A percentile compares a stretch with the other conserved stretches of the same genome.
These are phyloP conservation scores for Lordiphosa collinella DNA, from an alignment of 1,140 invertebrate species.

Conservation along the genomic window DNA sequence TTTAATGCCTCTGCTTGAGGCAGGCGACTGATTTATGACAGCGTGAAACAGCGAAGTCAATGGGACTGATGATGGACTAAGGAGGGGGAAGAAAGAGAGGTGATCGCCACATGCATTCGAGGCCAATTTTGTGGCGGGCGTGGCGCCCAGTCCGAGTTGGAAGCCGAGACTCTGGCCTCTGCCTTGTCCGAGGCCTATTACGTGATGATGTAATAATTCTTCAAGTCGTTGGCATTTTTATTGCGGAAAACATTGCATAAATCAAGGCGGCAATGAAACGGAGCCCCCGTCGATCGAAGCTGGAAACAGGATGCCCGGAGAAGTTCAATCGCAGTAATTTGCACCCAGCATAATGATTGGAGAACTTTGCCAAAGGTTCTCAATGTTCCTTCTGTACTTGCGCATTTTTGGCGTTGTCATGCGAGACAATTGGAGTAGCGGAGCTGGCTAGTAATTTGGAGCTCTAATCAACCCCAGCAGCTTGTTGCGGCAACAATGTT, in stretches of 20 bases:
- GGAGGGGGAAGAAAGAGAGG: not conserved
- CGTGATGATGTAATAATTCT: slow-evolving; percentile 76
- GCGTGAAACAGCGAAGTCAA: slow-evolving; percentile 46
- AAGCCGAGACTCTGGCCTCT: slow-evolving; percentile 19
- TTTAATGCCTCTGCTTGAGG: slow-evolving; percentile 54
- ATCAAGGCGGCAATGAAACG: slow-evolving; percentile 71
- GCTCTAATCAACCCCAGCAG: slow-evolving; percentile 39
- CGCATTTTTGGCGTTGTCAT: slow-evolving; percentile 50
- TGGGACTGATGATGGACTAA: slow-evolving; percentile 1
- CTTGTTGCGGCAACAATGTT: slow-evolving; percentile 55
- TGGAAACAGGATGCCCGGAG: slow-evolving; percentile 62
- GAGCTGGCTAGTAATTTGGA: slow-evolving; percentile 33
- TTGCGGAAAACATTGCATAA: slow-evolving; percentile 74
- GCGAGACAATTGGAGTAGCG: slow-evolving; percentile 42
- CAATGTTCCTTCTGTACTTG: slow-evolving; percentile 13
- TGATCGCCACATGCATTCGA: slow-evolving; percentile 25
- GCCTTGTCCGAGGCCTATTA: slow-evolving; percentile 51
- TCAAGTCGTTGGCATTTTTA: slow-evolving; percentile 67
- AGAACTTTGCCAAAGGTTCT: slow-evolving; percentile 25
- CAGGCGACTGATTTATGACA: slow-evolving; percentile 68
- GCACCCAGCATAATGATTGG: slow-evolving; percentile 32
- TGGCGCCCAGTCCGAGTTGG: slow-evolving; percentile 40
- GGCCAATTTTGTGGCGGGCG: slow-evolving; percentile 67
- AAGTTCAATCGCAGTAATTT: slow-evolving; percentile 54
- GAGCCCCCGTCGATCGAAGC: slow-evolving; percentile 35